Evolutionary conservation across 2,888 invertebrate species (phyloP).

Genomic region (Amaurobius ferox): DNA sequence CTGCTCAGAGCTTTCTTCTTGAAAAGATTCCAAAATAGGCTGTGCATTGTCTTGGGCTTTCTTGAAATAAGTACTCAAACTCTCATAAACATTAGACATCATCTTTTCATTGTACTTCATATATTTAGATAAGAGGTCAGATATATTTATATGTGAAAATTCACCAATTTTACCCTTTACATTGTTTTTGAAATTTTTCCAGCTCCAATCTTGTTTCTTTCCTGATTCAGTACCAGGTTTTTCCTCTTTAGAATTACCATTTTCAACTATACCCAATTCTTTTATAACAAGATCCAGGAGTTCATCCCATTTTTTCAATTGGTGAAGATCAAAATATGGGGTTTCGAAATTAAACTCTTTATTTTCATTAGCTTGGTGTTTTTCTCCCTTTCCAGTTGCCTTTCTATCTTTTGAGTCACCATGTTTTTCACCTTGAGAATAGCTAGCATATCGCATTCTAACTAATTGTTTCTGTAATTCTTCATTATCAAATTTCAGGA

Average conservation of each 20-base stretch:
- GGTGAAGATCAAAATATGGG: neutral
- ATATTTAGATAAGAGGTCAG: neutral
- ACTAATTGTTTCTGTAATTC: slow-evolving; percentile 42
- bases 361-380: neutral
- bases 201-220: neutral
- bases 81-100: neutral
- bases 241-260: neutral
- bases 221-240: neutral
- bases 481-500: slow-evolving; percentile 40
- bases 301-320: slow-evolving; percentile 40
- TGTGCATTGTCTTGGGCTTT: too few relatives aligned
- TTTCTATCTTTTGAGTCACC: neutral
- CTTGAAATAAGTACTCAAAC: too few relatives aligned
- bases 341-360: slow-evolving; percentile 19
- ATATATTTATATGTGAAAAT: neutral
- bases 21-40: too few relatives aligned
- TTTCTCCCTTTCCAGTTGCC: neutral
- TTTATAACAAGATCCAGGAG: slow-evolving; percentile 14
- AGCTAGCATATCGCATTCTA: slow-evolving; percentile 28
- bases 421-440: neutral
- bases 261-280: neutral
- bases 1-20: neutral
- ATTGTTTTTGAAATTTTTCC: neutral
- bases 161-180: slow-evolving; percentile 2
- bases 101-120: neutral